A percentile compares a stretch with the other conserved stretches of the same genome.
Conservation (phyloP, 2,113 vertebrate species). For the Desmodus rotundus region DNA sequence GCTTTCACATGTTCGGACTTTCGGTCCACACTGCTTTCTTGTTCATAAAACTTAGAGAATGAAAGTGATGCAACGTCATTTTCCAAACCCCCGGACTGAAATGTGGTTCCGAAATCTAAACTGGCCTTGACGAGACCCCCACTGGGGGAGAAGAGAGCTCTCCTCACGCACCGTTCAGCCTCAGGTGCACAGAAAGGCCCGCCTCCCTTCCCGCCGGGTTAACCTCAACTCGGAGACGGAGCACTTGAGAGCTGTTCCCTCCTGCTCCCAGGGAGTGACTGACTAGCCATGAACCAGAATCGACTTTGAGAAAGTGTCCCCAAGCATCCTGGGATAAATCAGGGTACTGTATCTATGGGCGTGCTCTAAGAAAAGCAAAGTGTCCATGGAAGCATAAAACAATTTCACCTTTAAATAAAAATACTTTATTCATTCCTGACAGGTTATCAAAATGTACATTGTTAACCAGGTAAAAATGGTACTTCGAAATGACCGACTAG, state of each 20-base stretch:
- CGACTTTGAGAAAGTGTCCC: background rate
- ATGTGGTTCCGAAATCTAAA: background rate
- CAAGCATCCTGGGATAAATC: background rate
- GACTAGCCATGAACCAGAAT: background rate
- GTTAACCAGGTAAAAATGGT: conserved; percentile 63
- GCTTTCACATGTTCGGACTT: background rate
- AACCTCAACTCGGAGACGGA: fast-evolving
- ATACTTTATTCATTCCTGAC: conserved; percentile 72
- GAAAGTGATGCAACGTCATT: background rate
- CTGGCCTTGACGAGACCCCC: fast-evolving
- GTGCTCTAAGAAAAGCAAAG: conserved; percentile 26
- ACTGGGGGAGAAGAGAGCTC: background rate
- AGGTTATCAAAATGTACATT: conserved; percentile 67
- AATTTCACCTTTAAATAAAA: conserved; percentile 70
- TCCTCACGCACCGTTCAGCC: background rate
- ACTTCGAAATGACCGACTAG: background rate
- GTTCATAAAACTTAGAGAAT: background rate
- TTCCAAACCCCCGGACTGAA: background rate
- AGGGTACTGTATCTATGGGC: background rate
- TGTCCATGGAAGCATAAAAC: conserved; percentile 30
- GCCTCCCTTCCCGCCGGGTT: background rate
- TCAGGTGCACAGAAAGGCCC: background rate
- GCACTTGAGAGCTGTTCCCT: background rate
- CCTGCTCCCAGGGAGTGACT: background rate
- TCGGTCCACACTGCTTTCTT: background rate